Evolutionary conservation across 2,888 invertebrate genomes (phyloP).

Genomic region (Atrina japonica): DNA sequence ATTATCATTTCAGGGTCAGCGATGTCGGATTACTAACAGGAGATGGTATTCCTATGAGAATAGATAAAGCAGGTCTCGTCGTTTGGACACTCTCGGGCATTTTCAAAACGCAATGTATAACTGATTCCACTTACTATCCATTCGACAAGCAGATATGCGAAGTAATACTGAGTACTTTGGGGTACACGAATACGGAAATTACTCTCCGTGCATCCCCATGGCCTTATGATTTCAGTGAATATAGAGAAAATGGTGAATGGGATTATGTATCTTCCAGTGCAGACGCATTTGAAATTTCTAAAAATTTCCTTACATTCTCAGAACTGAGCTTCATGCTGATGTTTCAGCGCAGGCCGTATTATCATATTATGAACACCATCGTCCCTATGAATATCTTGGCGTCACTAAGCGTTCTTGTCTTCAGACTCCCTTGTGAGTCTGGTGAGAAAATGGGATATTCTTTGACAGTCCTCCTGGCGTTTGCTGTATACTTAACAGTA

Average conservation of each 20-base stretch:
- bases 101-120: constrained; percentile 32
- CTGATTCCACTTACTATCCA: constrained; percentile 41
- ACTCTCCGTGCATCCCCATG: background rate
- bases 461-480: constrained; percentile 32
- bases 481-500: constrained; percentile 37
- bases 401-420: constrained; percentile 27
- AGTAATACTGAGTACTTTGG: constrained; percentile 27
- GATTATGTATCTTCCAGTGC: constrained; percentile 7
- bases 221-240: constrained; percentile 6
- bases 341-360: constrained; percentile 27
- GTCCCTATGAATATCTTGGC: constrained; percentile 30
- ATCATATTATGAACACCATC: constrained; percentile 30
- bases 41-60: constrained; percentile 16
- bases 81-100: constrained; percentile 36
- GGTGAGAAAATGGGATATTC: constrained; percentile 37
- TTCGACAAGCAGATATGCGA: constrained; percentile 43
- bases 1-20: constrained; percentile 30
- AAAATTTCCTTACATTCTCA: constrained; percentile 5
- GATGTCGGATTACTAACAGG: constrained; percentile 36
- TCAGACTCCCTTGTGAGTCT: constrained; percentile 35
- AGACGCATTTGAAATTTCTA: background rate
- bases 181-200: constrained; percentile 26
- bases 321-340: constrained; percentile 19
- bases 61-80: constrained; percentile 12
- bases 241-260: constrained; percentile 39